Percentiles rank a stretch among this genome's conserved stretches.
Evolutionary conservation across 92 coral and sea anemone species (phyloP).

Genomic region (Micromussa lordhowensis): DNA sequence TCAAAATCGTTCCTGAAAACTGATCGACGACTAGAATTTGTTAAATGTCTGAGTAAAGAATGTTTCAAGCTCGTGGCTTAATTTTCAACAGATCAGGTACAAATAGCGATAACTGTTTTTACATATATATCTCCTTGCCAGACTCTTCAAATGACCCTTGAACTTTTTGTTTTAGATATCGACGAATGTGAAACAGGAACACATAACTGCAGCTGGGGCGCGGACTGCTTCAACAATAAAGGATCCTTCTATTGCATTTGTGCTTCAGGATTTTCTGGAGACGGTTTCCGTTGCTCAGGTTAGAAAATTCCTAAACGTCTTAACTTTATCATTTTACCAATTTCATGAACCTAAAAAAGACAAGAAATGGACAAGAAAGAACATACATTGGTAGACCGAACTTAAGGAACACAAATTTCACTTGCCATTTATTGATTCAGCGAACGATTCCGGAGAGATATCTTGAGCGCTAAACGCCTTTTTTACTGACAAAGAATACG

Average conservation of each 20-base stretch:
- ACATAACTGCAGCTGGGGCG: conserved; percentile 62
- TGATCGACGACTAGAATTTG: no score
- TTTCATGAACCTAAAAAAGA: background rate
- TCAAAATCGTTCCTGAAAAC: background rate
- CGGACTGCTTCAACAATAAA: conserved; percentile 52
- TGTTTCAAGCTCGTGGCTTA: background rate
- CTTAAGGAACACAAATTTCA: no score
- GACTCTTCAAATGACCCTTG: background rate
- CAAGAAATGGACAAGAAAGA: no score
- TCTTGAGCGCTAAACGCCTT: no score
- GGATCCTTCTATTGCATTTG: conserved; percentile 58
- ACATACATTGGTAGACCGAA: no score
- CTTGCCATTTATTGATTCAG: no score
- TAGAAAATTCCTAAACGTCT: background rate
- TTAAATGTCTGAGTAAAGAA: background rate
- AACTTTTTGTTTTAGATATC: conserved; percentile 25
- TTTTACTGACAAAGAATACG: no score
- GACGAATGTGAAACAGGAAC: conserved; percentile 48
- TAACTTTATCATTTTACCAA: background rate
- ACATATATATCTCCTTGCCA: background rate
- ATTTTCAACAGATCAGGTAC: background rate
- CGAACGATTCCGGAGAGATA: no score
- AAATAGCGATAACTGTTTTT: no score
- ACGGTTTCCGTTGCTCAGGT: conserved; percentile 62
- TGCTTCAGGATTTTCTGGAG: conserved; percentile 55